Evolutionary conservation across 2,888 invertebrate genomes (phyloP).

Genomic region (Adela reaumurella): DNA sequence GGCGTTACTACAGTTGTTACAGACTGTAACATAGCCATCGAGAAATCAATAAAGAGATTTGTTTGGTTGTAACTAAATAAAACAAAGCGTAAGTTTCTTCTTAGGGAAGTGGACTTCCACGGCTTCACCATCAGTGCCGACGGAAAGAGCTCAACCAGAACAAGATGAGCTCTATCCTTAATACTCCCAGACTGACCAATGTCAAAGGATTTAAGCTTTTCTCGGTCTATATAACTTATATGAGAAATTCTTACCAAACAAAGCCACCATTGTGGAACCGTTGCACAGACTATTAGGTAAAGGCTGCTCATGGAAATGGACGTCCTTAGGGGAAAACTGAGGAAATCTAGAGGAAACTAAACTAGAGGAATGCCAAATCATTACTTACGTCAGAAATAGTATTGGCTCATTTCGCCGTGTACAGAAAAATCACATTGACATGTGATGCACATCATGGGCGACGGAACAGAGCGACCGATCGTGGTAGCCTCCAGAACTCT

Average conservation of each 20-base stretch:
- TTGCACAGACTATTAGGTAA: constrained; percentile 6
- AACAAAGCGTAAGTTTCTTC: constrained; percentile 10
- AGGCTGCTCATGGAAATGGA: constrained; percentile 4
- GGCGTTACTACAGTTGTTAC: neutral
- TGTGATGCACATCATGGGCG: constrained; percentile 12
- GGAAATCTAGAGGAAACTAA: too few species aligned
- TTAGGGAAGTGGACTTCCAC: constrained; percentile 10
- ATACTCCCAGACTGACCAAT: constrained; percentile 10
- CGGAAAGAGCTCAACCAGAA: constrained; percentile 10
- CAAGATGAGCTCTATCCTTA: constrained; percentile 11
- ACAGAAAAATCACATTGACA: constrained; percentile 9
- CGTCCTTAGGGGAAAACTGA: constrained; percentile 7
- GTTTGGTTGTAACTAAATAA: constrained; percentile 12
- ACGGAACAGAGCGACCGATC: constrained; percentile 11
- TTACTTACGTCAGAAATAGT: constrained; percentile 5
- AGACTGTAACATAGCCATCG: too few species aligned
- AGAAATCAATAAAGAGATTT: too few species aligned
- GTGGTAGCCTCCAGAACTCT: constrained; percentile 10
- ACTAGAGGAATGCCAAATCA: constrained; percentile 7
- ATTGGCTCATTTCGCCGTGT: constrained; percentile 11
- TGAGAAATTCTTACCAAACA: constrained; percentile 13
- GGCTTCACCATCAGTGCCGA: constrained; percentile 13
- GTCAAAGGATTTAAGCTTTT: constrained; percentile 12
- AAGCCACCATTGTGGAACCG: constrained; percentile 13
- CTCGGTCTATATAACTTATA: constrained; percentile 16